Conservation (phyloP, 30 jellyfish, hydroid and myxozoan genomes). For the Calvadosia cruxmelitensis region DNA sequence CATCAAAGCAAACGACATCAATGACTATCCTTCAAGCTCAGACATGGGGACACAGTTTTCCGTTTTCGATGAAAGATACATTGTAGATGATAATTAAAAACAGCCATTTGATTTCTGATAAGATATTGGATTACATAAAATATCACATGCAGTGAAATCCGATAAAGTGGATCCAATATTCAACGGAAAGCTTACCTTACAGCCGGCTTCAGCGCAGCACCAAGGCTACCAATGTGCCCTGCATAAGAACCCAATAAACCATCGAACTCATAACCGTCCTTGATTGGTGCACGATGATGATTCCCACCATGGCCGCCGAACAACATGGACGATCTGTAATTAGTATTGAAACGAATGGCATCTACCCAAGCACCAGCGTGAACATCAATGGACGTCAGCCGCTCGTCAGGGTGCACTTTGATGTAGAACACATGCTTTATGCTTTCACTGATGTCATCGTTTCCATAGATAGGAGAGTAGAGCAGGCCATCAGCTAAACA, state of each 20-base stretch:
- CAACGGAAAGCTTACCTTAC: too few species aligned
- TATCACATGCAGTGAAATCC: too few species aligned
- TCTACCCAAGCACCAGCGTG: conserved; percentile 90
- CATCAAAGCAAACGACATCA: too few species aligned
- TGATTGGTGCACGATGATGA: conserved; percentile 13
- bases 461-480: background rate
- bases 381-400: conserved; percentile 30
- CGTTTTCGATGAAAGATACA: too few species aligned
- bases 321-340: conserved; percentile 45
- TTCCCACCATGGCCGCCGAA: conserved; percentile 90
- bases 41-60: too few species aligned
- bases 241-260: conserved; percentile 41
- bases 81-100: too few species aligned
- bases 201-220: too few species aligned
- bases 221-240: conserved; percentile 23
- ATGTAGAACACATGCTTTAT: background rate
- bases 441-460: background rate
- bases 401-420: conserved; percentile 7
- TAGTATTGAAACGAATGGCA: conserved; percentile 50
- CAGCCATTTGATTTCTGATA: too few species aligned
- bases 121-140: too few species aligned
- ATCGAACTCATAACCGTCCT: conserved; percentile 9
- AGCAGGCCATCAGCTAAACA: background rate
- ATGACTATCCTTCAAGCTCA: too few species aligned
- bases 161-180: too few species aligned